Evolutionary conservation across 2,888 invertebrate genomes (phyloP).

Genomic region (Torymus aiolomorphi): DNA sequence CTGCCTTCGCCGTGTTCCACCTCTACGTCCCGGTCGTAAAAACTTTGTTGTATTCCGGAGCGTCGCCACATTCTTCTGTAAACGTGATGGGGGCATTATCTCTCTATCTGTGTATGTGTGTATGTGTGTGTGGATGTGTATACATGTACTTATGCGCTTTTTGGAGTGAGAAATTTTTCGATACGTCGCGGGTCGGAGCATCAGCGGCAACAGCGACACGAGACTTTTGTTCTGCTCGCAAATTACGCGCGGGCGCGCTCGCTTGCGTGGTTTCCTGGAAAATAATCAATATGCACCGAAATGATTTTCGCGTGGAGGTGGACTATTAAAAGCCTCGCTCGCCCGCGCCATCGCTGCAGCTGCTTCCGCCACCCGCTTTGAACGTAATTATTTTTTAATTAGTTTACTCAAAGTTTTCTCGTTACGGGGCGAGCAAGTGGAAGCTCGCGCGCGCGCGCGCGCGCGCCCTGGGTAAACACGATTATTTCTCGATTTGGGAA

Average conservation of each 20-base stretch:
- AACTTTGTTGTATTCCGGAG: neutral
- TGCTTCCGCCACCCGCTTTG: too few relatives aligned
- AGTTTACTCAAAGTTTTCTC: too few relatives aligned
- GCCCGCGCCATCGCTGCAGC: too few relatives aligned
- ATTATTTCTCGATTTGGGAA: too few relatives aligned
- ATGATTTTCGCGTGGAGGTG: neutral
- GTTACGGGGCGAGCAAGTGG: too few relatives aligned
- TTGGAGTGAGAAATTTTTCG: conserved; percentile 20
- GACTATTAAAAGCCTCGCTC: neutral
- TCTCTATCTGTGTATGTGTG: too few relatives aligned
- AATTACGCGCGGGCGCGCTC: too few relatives aligned
- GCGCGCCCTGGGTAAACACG: too few relatives aligned
- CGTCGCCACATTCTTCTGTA: conserved; percentile 38
- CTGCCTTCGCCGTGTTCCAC: neutral
- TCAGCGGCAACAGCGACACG: too few relatives aligned
- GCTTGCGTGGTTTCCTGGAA: neutral
- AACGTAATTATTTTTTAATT: too few relatives aligned
- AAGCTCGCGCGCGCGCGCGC: too few relatives aligned
- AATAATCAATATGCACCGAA: neutral
- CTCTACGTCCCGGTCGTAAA: conserved; percentile 40
- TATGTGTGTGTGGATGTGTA: neutral
- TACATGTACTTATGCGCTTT: neutral
- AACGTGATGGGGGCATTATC: neutral
- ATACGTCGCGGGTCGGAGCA: neutral
- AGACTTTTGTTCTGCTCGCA: too few relatives aligned